Evolutionary conservation across 2,888 invertebrate genomes (phyloP).

Genomic region (Heliconius ismenius): DNA sequence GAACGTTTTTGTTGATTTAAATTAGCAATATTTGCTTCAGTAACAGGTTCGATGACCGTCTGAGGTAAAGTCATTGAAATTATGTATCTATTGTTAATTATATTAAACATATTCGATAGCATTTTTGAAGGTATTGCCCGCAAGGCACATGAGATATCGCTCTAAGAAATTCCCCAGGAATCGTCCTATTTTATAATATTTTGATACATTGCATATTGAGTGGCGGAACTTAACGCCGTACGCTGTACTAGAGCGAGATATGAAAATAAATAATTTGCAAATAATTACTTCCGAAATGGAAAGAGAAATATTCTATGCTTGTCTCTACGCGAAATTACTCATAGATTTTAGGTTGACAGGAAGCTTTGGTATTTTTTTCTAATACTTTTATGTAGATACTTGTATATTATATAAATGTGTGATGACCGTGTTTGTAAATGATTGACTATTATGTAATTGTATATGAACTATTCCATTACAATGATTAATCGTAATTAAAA

Average conservation of each 20-base stretch:
- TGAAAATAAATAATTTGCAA: no score
- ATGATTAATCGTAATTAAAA: neutral
- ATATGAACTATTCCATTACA: neutral
- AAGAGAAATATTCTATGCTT: no score
- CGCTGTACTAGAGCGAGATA: neutral
- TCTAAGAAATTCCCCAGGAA: no score
- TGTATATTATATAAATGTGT: neutral
- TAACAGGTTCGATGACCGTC: conserved; percentile 3
- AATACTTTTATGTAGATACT: neutral
- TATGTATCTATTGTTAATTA: neutral
- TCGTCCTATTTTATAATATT: neutral
- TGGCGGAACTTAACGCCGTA: neutral
- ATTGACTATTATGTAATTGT: neutral
- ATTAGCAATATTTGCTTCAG: neutral
- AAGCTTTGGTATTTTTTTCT: neutral
- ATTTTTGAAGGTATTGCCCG: neutral
- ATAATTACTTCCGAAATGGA: neutral
- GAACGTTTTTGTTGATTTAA: neutral
- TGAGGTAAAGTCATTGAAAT: neutral
- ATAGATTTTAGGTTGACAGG: no score
- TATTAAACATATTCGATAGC: neutral
- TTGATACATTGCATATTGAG: neutral
- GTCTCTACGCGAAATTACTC: no score
- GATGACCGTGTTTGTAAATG: neutral
- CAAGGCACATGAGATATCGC: no score